Evolutionary conservation across 1,140 invertebrate species (phyloP).

Genomic region (Pogonomyrmex barbatus): DNA sequence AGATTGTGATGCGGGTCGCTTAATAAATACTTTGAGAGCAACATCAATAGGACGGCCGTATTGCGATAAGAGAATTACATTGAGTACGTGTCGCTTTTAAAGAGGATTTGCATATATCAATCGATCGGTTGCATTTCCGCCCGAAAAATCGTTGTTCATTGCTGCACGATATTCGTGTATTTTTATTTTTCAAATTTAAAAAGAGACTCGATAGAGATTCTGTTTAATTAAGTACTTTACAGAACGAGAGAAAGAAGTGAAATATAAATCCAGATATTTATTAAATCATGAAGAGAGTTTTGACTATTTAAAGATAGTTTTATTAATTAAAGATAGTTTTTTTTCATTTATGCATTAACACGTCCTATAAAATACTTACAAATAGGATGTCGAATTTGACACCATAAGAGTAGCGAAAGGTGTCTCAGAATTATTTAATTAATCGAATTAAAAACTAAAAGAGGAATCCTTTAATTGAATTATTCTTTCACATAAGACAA

Average conservation of each 20-base stretch:
- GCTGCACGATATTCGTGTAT: not conserved
- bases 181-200: not conserved
- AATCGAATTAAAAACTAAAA: not conserved
- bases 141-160: not conserved
- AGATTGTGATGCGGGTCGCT: conserved; percentile 15
- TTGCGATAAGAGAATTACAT: conserved; percentile 4
- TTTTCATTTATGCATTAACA: not conserved
- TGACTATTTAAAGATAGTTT: not conserved
- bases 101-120: conserved; percentile 34
- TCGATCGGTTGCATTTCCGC: not conserved
- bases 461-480: not conserved
- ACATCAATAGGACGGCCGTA: not conserved
- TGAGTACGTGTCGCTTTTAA: conserved; percentile 20
- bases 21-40: conserved; percentile 16
- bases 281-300: not conserved
- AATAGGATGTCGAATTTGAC: too few relatives aligned
- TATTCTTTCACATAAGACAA: not conserved
- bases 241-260: too few relatives aligned
- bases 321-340: not conserved
- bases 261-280: not conserved
- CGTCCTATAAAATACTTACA: too few relatives aligned
- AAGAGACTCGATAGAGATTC: not conserved
- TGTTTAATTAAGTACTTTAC: not conserved
- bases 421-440: not conserved
- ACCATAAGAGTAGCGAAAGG: too few relatives aligned